Base-by-base conservation (phyloP, 1,140 invertebrate species). In the Megalopta genalis region DNA sequence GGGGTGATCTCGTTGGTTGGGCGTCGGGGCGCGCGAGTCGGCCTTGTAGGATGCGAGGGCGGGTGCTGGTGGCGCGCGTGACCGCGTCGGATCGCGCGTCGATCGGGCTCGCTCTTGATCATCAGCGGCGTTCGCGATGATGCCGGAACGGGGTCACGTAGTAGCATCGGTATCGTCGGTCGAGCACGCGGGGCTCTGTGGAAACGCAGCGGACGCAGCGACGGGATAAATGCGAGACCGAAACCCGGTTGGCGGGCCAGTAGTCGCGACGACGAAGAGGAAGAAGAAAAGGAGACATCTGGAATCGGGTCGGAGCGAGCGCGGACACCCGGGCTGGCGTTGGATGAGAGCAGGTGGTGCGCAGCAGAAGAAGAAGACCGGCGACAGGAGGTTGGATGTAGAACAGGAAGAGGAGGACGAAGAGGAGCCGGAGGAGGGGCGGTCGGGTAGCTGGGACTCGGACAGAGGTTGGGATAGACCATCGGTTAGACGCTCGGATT, bases 211-310 rank as follows among this genome's bases (percentile, higher is more conserved):
- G 69, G 68, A 65, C 68, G 67, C 32, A 32, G 32, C 79, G 83
- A 86, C 80, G 54, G 79, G 77, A 80, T 80, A 86, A 83, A 86
- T 86, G 84, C 76, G 67, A 85, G 59, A 85, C 80, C 79, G 71
- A 70, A 70, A 63, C 32, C 49, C 62, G 79, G 83, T 42, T 46
- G 82, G 82, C 66, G 79, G 65, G 63, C 60, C 79, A 63, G 80
- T 73, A 68, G 70, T 82, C 82, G 67, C 70, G 73, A 76, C 82
- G 77, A 82, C 72, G 73, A 62, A 77, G 63, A 68, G 63, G 80
- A 81, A 62, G 75, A 81, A 78, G 72, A 80, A 80, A 63, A 80
- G 75, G 64, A 66, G 72, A 57, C 78, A 37, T 39, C 77, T 65
- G 70, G 76, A 54, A 21, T 72, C 42, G 68, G 63, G 25, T 32